These are phyloP conservation scores for Brevimyrus niger DNA, from an alignment of 2,113 vertebrate species.

Conservation along the genomic window DNA sequence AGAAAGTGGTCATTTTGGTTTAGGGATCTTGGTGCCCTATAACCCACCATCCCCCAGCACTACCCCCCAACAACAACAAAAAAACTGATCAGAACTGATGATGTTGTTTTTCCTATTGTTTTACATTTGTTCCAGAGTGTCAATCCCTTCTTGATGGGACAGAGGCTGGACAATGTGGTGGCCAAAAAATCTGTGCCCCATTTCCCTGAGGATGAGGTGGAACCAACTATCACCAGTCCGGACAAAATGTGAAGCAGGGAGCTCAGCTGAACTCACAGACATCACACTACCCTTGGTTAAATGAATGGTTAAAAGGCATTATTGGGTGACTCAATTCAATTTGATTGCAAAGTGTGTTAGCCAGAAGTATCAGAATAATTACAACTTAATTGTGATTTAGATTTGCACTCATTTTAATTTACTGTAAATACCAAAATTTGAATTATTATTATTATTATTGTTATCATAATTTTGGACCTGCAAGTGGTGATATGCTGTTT, in stretches of 20 bases:
- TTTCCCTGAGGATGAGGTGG: constrained; percentile 80
- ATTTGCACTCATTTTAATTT: not conserved
- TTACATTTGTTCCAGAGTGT: constrained; percentile 60
- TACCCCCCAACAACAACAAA: too few species aligned
- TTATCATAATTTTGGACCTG: not conserved
- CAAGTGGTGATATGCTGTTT: not conserved
- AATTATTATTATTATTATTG: not conserved
- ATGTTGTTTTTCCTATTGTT: not conserved
- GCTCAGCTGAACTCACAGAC: not conserved
- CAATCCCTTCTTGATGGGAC: constrained; percentile 90
- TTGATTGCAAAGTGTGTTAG: not conserved
- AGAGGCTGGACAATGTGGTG: constrained; percentile 88
- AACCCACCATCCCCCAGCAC: not conserved
- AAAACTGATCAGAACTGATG: not conserved
- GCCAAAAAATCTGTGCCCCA: constrained; percentile 95
- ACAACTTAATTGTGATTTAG: not conserved
- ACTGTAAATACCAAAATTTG: not conserved
- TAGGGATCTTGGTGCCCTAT: not conserved
- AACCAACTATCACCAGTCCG: constrained; percentile 25
- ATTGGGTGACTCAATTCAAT: not conserved
- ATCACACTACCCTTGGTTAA: not conserved
- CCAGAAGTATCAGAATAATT: not conserved
- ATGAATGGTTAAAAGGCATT: not conserved
- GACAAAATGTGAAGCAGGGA: constrained; percentile 37
- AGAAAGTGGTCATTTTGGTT: not conserved